phyloP scores from a whole-genome alignment of 2,888 invertebrate genomes.

The Macrophya alboannulata region DNA sequence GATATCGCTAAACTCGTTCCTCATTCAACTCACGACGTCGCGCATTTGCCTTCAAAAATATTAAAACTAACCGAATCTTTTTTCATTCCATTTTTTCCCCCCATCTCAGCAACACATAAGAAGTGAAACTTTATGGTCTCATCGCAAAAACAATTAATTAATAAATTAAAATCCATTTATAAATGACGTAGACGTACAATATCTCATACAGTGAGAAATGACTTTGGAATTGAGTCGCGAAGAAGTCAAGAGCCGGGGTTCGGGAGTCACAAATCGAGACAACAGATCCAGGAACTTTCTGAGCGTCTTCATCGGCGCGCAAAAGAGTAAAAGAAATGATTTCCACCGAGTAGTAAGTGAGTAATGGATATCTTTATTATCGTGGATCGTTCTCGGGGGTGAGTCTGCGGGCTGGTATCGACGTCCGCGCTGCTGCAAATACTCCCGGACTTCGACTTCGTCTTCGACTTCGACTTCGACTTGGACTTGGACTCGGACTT shows the following conservation, averaged over 20 bases:
- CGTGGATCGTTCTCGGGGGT: constrained; percentile 52
- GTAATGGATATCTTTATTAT: constrained; percentile 62
- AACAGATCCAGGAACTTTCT: constrained; percentile 17
- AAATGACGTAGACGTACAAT: background rate
- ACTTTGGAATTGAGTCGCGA: constrained; percentile 26
- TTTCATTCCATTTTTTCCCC: background rate
- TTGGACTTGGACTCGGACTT: constrained; percentile 60
- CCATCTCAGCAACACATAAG: background rate
- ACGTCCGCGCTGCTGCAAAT: constrained; percentile 25
- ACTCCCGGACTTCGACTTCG: constrained; percentile 22
- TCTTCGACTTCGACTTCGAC: background rate
- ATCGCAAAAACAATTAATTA: background rate
- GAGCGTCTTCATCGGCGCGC: constrained; percentile 13
- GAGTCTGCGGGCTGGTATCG: constrained; percentile 26
- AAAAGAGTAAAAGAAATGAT: constrained; percentile 49
- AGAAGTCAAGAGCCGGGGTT: constrained; percentile 8
- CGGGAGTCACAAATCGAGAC: constrained; percentile 11
- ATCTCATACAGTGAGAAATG: constrained; percentile 5
- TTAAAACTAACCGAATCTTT: background rate
- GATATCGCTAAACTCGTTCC: constrained; percentile 61
- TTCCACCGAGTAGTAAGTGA: constrained; percentile 51
- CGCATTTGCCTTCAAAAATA: constrained; percentile 40
- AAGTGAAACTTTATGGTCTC: background rate
- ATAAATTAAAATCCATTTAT: background rate
- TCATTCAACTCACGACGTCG: constrained; percentile 56